Evolutionary conservation across 2,888 invertebrate genomes (phyloP), one percentile per base, ranked within the genome.

Genomic region (Sepiola atlantica): DNA sequence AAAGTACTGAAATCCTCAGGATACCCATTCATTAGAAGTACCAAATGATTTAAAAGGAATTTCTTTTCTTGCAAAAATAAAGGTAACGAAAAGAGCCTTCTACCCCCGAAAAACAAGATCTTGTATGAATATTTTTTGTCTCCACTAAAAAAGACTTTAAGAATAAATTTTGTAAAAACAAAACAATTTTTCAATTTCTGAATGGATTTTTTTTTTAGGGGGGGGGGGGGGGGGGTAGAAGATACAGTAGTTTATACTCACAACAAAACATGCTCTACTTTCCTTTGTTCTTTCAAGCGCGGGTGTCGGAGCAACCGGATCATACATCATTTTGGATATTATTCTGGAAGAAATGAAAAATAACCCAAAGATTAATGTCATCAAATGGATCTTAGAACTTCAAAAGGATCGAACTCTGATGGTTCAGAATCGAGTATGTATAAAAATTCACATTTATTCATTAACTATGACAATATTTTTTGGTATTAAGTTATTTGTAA

Each of bases 281-380:
- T n/a, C n/a, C n/a, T 77, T 77, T 77, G 0, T 77, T 77, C 14
- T 77, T 77, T n/a, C n/a, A 77, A 77, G 77, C 28, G 77, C 77
- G 28, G 77, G 77, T 77, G n/a, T 77, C 28, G 77, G 77, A 8
- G 28, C 28, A n/a, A n/a, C n/a, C 10, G 77, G 77, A n/a, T 14
- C 77, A 77, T 77, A 77, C 14, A 77, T 77, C 14, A 18, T 77
- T 77, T 77, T 77, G 77, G 77, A 77, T 77, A 77, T 77, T n/a
- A 77, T 77, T 77, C 77, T 77, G 12, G 77, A 77, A 77, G n/a
- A 77, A 77, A 77, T 77, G 77, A 77, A 77, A 77, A n/a, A n/a
- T n/a, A 77, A 77, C 10, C 10, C 77, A 10, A n/a, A 77, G 12
- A 77, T 77, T n/a, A 28, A 77, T 77, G n/a, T 77, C 12, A 77